Evolutionary conservation across 2,888 invertebrate species (phyloP), one percentile per base, ranked within the genome.

Genomic region (Desoria tigrina): DNA sequence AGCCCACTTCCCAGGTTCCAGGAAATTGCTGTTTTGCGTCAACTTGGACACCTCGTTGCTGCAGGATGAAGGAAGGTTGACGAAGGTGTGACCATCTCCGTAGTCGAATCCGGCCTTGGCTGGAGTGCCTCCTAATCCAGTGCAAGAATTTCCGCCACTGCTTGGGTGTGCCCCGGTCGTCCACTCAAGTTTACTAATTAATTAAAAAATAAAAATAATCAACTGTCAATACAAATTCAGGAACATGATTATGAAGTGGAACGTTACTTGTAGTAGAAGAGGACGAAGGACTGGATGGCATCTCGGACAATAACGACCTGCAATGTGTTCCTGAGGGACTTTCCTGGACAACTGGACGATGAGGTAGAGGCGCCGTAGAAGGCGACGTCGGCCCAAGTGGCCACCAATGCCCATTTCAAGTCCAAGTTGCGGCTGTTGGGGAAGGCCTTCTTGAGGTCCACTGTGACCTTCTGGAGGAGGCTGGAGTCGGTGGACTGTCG

Each of bases 21-120:
- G 18, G 16, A 51, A 16, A 16, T 51, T 51, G 51, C 24, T 26
- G 4, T 9, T 51, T 49, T 18, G 11, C 7, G 49, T 49, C 7
- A 49, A 7, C 23, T 51, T 23, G 32, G 32, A 4, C 32, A 32
- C 32, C 9, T 45, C n/a, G 21, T 9, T 45, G 21, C 6, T 45
- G n/a, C 72, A 72, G 9, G 66, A 55, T 4, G 50, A 42, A 0
- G 66, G 65, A 32, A 70, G 26, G 11, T 65, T 39, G 51, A 57
- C 68, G 50, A 68, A 63, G 1, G 62, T 68, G 16, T 24, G 27
- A 1, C 54, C 39, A 55, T 72, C 66, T 21, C 72, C 72, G 14
- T 56, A 55, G 32, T 72, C 72, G 61, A 72, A 72, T 1, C 72
- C 72, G 23, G 66, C 68, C 54, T 72, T 72, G 1, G 72, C 72